Evolutionary conservation across 2,888 invertebrate species (phyloP).

Genomic region (Schizaphis graminum): DNA sequence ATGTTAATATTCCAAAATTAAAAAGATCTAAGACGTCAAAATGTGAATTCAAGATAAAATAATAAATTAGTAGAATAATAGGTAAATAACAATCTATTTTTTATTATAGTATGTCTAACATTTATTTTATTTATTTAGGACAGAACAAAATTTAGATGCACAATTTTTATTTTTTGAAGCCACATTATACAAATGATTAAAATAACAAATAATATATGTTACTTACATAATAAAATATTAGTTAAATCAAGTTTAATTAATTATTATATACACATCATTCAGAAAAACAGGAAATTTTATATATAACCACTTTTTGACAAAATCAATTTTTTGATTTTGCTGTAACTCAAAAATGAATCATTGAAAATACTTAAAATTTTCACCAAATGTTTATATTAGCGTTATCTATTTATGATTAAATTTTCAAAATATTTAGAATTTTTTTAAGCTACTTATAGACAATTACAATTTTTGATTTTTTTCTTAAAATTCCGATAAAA

Average conservation of each 20-base stretch:
- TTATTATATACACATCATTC: not conserved
- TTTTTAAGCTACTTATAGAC: too few relatives aligned
- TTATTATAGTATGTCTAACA: not conserved
- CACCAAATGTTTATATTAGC: too few relatives aligned
- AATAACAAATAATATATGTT: not conserved
- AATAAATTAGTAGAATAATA: not conserved
- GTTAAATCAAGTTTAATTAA: not conserved
- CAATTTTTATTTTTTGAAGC: not conserved
- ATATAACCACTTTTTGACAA: too few relatives aligned
- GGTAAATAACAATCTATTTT: too few relatives aligned
- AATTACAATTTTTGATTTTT: too few relatives aligned
- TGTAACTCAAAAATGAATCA: too few relatives aligned
- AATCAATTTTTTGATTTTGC: too few relatives aligned
- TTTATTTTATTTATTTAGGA: not conserved
- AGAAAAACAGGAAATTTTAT: too few relatives aligned
- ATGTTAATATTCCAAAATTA: slow-evolving; percentile 51
- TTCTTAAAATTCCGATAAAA: too few relatives aligned
- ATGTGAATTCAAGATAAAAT: not conserved
- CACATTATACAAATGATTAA: not conserved
- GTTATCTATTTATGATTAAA: too few relatives aligned
- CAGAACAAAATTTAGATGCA: not conserved
- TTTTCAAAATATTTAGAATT: too few relatives aligned
- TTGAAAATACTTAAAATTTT: too few relatives aligned
- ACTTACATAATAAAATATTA: not conserved
- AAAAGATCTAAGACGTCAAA: not conserved